These are phyloP conservation scores for Tinea semifulvella DNA, from an alignment of 2,888 invertebrate genomes.

Conservation along the genomic window DNA sequence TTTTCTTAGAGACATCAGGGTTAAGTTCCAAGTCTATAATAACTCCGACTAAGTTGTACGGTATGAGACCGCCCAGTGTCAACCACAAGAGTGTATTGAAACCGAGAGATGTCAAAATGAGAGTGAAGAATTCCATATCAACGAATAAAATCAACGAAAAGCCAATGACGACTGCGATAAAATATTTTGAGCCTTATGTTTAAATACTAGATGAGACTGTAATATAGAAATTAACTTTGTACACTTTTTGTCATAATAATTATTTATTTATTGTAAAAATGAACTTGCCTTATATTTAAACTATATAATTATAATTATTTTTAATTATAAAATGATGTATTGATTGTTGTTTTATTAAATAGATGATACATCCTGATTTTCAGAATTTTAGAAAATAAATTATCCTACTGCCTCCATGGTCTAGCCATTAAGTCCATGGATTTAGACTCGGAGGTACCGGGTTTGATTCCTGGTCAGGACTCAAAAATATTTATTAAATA, in stretches of 20 bases:
- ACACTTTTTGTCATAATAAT: constrained; percentile 19
- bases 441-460: no score
- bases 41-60: constrained; percentile 52
- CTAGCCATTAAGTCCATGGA: no score
- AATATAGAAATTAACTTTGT: constrained; percentile 20
- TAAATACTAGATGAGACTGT: constrained; percentile 24
- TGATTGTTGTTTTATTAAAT: constrained; percentile 12
- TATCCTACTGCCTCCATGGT: no score
- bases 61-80: constrained; percentile 68
- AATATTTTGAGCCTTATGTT: constrained; percentile 64
- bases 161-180: constrained; percentile 64
- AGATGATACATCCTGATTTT: no score
- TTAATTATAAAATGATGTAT: constrained; percentile 40
- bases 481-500: no score
- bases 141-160: constrained; percentile 67
- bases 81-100: constrained; percentile 81
- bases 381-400: no score
- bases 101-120: constrained; percentile 80
- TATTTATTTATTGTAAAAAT: constrained; percentile 56
- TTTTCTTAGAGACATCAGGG: constrained; percentile 81
- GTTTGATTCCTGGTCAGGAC: no score
- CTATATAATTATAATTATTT: constrained; percentile 51
- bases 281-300: constrained; percentile 62
- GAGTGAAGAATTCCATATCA: constrained; percentile 71
- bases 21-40: constrained; percentile 82